These are phyloP conservation scores for Sitobion miscanthi DNA, from an alignment of 1,140 invertebrate species.

Conservation along the genomic window DNA sequence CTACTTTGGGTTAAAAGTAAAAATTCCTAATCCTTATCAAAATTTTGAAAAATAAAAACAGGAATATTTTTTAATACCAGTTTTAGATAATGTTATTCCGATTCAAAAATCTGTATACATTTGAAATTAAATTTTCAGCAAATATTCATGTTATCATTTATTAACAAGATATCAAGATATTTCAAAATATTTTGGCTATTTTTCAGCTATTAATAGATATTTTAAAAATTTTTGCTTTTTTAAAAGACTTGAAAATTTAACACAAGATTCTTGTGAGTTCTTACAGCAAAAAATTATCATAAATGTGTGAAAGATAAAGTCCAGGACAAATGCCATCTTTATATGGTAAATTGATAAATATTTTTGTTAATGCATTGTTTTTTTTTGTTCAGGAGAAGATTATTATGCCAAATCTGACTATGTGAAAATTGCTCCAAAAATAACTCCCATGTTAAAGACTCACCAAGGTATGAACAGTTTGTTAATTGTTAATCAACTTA, in stretches of 20 bases:
- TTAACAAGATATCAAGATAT: no score
- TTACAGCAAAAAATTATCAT: neutral
- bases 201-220: no score
- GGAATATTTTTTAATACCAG: neutral
- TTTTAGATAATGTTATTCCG: no score
- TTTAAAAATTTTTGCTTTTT: neutral
- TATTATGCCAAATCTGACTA: neutral
- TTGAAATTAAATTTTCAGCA: no score
- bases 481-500: neutral
- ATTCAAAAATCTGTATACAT: no score
- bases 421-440: constrained; percentile 50
- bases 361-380: neutral
- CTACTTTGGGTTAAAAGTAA: neutral
- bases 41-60: neutral
- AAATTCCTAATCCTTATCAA: neutral
- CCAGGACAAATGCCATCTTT: neutral
- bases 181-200: no score
- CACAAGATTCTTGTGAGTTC: neutral
- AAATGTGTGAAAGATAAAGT: neutral
- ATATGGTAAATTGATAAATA: neutral
- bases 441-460: neutral
- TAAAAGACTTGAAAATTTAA: neutral
- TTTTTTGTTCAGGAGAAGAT: constrained; percentile 11
- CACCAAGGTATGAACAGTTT: constrained; percentile 21
- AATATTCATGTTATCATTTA: no score